phyloP scores from a whole-genome alignment of 2,113 vertebrate species.

The Periophthalmodon schlosseri region DNA sequence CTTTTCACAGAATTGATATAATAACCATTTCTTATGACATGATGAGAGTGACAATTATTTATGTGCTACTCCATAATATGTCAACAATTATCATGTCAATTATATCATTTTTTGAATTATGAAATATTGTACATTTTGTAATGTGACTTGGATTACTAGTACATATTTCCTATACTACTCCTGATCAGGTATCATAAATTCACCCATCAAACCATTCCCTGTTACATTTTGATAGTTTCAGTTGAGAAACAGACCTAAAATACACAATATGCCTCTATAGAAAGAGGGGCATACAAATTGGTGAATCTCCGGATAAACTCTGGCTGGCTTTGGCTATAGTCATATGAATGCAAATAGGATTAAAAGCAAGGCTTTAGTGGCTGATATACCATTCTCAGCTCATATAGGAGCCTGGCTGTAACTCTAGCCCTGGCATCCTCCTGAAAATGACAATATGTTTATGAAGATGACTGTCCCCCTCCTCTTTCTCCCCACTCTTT shows the following conservation, averaged over 20 bases:
- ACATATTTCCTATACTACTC: neutral
- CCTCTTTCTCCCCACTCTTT: conserved; percentile 4
- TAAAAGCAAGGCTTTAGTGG: conserved; percentile 86
- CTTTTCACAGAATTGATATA: neutral
- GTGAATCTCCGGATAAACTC: conserved; percentile 88
- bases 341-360: conserved; percentile 98
- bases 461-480: conserved; percentile 55
- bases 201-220: conserved; percentile 21
- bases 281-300: conserved; percentile 90
- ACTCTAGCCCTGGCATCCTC: conserved; percentile 56
- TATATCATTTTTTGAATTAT: no score
- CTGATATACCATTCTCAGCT: conserved; percentile 88
- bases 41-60: neutral
- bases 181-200: neutral
- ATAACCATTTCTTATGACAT: neutral
- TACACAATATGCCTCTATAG: conserved; percentile 85
- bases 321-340: conserved; percentile 79
- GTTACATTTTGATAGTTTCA: conserved; percentile 80
- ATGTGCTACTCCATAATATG: neutral
- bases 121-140: neutral
- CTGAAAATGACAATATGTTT: conserved; percentile 66
- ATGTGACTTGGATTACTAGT: no score
- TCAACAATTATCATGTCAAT: neutral
- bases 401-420: conserved; percentile 77
- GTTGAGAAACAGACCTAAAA: conserved; percentile 88